Evolutionary conservation across 2,888 invertebrate species (phyloP).

Genomic region (Macroteleia sp.): DNA sequence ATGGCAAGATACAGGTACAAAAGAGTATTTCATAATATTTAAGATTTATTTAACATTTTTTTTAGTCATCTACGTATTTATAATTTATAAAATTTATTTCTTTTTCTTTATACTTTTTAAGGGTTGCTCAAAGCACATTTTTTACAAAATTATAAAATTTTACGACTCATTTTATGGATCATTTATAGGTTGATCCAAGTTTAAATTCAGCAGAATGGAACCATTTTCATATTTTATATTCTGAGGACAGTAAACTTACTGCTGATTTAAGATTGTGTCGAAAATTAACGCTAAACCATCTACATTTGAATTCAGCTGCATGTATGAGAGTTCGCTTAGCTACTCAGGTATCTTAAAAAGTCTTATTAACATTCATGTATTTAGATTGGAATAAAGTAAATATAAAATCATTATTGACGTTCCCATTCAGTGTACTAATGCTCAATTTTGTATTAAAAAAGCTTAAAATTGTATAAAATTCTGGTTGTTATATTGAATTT

Average conservation of each 20-base stretch:
- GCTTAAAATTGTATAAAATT: too few species aligned
- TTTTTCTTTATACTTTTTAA: too few species aligned
- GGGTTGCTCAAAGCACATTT: too few species aligned
- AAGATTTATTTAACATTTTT: too few species aligned
- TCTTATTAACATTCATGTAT: too few species aligned
- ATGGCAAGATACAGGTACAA: slow-evolving; percentile 1
- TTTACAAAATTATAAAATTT: slow-evolving; percentile 1
- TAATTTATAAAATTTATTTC: too few species aligned
- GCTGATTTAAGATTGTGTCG: background rate
- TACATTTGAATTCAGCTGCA: background rate
- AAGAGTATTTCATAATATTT: background rate
- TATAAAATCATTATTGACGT: too few species aligned
- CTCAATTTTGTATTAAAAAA: too few species aligned
- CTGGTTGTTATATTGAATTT: too few species aligned
- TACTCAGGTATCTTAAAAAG: background rate
- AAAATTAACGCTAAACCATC: background rate
- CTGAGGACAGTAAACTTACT: background rate
- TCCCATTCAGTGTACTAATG: too few species aligned
- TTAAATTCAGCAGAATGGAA: background rate
- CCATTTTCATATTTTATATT: background rate
- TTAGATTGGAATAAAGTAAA: too few species aligned
- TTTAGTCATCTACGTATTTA: too few species aligned
- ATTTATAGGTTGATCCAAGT: background rate
- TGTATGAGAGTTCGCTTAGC: background rate
- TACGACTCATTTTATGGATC: background rate